These are phyloP conservation scores for Burhinus oedicnemus DNA, from an alignment of 2,113 vertebrate genomes.

Conservation along the genomic window DNA sequence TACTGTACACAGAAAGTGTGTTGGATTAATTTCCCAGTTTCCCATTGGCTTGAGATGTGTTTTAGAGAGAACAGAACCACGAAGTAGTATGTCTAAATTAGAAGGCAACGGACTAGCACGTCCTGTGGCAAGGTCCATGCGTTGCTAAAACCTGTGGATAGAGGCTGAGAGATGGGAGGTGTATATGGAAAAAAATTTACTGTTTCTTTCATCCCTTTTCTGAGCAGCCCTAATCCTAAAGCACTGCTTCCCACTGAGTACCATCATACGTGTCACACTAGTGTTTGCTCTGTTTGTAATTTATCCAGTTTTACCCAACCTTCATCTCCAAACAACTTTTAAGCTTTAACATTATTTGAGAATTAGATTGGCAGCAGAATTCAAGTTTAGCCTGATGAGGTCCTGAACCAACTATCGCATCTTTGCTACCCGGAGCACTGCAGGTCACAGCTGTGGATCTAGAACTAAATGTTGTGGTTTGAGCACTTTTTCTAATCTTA, in stretches of 20 bases:
- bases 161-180: not conserved
- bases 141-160: not conserved
- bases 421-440: not conserved
- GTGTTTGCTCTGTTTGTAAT: not conserved
- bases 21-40: not conserved
- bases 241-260: not conserved
- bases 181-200: not conserved
- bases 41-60: not conserved
- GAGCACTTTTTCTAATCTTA: not conserved
- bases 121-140: not conserved
- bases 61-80: not conserved
- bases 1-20: not conserved
- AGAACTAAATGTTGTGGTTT: not conserved
- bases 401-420: not conserved
- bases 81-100: not conserved
- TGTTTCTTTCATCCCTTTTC: not conserved
- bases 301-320: not conserved
- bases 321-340: not conserved
- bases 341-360: not conserved
- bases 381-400: not conserved
- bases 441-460: not conserved
- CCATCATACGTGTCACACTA: not conserved
- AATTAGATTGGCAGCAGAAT: not conserved
- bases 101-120: not conserved
- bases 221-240: not conserved